These are phyloP conservation scores for Cyprinodon diabolis DNA, from an alignment of 2,797 vertebrate species.

Conservation along the genomic window DNA sequence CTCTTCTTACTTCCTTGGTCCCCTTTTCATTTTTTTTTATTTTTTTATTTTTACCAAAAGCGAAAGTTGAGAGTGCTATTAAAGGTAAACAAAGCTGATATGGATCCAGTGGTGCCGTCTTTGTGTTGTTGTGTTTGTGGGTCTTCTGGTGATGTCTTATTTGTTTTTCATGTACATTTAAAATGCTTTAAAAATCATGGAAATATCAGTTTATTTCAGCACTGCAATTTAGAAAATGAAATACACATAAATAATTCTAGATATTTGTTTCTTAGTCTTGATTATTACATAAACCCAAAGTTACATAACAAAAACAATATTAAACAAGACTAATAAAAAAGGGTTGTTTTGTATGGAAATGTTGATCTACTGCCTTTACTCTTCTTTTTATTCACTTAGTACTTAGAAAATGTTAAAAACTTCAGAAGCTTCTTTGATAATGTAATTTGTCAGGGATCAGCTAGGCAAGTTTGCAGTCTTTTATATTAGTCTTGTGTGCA, in stretches of 20 bases:
- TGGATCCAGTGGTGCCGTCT: constrained; percentile 54
- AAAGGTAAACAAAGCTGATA: constrained; percentile 82
- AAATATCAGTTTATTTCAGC: neutral
- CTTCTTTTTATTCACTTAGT: too few species aligned
- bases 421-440: neutral
- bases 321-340: neutral
- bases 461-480: neutral
- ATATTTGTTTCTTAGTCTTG: neutral
- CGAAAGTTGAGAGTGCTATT: constrained; percentile 88
- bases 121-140: constrained; percentile 36
- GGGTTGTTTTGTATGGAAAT: neutral
- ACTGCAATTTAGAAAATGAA: neutral
- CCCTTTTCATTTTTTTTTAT: constrained; percentile 70
- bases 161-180: neutral
- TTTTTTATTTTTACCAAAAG: constrained; percentile 76
- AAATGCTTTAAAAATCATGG: neutral
- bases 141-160: constrained; percentile 27
- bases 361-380: too few species aligned
- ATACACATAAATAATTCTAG: neutral
- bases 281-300: neutral
- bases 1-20: constrained; percentile 30
- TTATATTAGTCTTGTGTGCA: neutral
- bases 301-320: neutral
- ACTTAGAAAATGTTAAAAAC: too few species aligned
- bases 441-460: neutral